Conservation (phyloP, 2,113 vertebrate species). For the Morone chrysops region DNA sequence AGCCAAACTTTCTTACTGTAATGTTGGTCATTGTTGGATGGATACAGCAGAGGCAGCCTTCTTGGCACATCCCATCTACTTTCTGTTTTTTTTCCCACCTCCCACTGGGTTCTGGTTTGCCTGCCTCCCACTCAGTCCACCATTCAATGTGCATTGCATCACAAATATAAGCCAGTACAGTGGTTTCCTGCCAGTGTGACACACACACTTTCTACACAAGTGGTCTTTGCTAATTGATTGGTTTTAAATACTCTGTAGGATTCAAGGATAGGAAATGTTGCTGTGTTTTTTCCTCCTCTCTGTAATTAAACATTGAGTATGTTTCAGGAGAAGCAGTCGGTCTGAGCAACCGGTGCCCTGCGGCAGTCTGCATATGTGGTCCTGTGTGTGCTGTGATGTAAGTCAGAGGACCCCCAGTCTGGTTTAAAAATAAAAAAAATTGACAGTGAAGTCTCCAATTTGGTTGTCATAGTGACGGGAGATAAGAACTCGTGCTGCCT, state of each 20-base stretch:
- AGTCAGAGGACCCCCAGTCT: slow-evolving; percentile 31
- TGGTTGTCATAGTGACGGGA: slow-evolving; percentile 70
- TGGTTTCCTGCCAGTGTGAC: slow-evolving; percentile 32
- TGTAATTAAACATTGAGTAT: slow-evolving; percentile 59
- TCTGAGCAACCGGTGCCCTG: slow-evolving; percentile 27
- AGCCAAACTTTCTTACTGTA: not conserved
- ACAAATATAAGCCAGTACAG: slow-evolving; percentile 34
- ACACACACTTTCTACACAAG: slow-evolving; percentile 34
- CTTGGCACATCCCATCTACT: slow-evolving; percentile 40
- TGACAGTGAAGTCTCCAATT: slow-evolving; percentile 30
- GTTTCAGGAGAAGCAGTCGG: slow-evolving; percentile 41
- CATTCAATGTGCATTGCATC: slow-evolving; percentile 46
- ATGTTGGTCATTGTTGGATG: slow-evolving; percentile 23
- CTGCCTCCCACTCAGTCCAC: slow-evolving; percentile 65
- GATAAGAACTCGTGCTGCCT: slow-evolving; percentile 49
- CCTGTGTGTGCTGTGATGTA: slow-evolving; percentile 15
- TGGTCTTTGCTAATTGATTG: slow-evolving; percentile 49
- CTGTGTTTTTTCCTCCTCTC: slow-evolving; percentile 3
- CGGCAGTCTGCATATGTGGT: slow-evolving; percentile 43
- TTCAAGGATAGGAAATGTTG: slow-evolving; percentile 31
- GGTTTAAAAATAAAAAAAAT: slow-evolving; percentile 46
- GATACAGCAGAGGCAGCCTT: slow-evolving; percentile 39
- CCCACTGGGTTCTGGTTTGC: slow-evolving; percentile 64
- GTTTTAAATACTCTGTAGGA: slow-evolving; percentile 41
- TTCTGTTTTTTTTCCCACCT: slow-evolving; percentile 59